Base-by-base conservation (phyloP, 2,797 vertebrate genomes). In the Chromis chromis region DNA sequence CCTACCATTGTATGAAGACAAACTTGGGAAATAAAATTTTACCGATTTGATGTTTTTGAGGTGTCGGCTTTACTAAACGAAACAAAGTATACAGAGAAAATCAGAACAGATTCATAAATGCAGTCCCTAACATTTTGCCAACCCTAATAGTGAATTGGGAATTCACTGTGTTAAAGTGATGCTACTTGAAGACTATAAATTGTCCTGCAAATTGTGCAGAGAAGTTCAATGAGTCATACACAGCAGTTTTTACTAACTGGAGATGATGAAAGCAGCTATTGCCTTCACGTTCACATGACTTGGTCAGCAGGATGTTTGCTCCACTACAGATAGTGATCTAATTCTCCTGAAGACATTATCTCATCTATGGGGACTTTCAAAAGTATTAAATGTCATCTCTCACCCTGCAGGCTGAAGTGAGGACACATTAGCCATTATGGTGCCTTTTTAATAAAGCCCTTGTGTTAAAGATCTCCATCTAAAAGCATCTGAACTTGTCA, bases 21-120 rank as follows among this genome's bases (percentile, higher is more conserved):
- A 75, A 79, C 85, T 89, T 91, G 91, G 89, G 77, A 91, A 94
- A 94, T 92, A 95, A 94, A 93, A 79, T 89, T 93, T 93, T 93
- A 90, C 82, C 62, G 59, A 84, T 91, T 91, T 83, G 27, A 91
- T 69, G 36, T 60, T 68, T 77, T 48, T 69, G 31, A 36, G 1
- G 36, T 69, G 25, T 40, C 7, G 0, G 4, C 4, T 82, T 82
- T 72, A 53, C 16, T 76, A 0, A 25, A 7, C 8, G 53, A 21
- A 50, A 62, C 46, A 0, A 59, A 33, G 3, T 54, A 27, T 33
- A 10, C 46, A 21, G 46, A 7, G 46, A 48, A 48, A 65, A 19
- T 3, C 17, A 4, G 19, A 44, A 19, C 11, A 14, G 1, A 36
- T 49, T 12, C 9, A 48, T 50, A 17, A n/a, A 27, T 62, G 6